A percentile compares a stretch with the other conserved stretches of the same genome.
Evolutionary conservation across 2,888 invertebrate genomes (phyloP).

Genomic region (Caenorhabditis sp.): DNA sequence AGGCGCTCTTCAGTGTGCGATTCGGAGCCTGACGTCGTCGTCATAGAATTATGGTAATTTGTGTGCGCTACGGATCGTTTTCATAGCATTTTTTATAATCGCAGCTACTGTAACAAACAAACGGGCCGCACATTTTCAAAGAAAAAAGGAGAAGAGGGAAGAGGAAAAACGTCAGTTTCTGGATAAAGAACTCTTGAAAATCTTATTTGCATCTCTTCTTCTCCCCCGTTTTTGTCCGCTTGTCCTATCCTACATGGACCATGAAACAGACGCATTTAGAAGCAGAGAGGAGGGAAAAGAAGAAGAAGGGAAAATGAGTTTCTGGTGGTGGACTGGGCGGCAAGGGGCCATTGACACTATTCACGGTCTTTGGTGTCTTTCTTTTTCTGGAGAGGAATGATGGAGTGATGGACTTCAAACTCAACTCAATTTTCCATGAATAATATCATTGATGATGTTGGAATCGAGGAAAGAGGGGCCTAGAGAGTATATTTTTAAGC

Average conservation of each 20-base stretch:
- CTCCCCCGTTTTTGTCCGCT: neutral
- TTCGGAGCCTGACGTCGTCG: conserved; percentile 7
- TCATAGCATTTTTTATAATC: too few relatives aligned
- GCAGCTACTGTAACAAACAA: too few relatives aligned
- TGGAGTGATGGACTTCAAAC: conserved; percentile 15
- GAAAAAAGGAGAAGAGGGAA: conserved; percentile 2
- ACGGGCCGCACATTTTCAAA: too few relatives aligned
- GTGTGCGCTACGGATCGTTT: too few relatives aligned
- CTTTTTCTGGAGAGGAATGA: too few relatives aligned
- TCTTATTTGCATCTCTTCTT: conserved; percentile 50
- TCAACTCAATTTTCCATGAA: conserved; percentile 25
- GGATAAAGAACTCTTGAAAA: conserved; percentile 52
- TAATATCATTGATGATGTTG: conserved; percentile 8
- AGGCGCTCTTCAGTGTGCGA: neutral
- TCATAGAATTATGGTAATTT: conserved; percentile 47
- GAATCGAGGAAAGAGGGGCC: neutral
- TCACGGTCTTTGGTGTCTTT: conserved; percentile 40
- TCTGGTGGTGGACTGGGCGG: conserved; percentile 1
- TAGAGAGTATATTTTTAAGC: neutral
- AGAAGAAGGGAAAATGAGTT: conserved; percentile 37
- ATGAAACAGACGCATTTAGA: conserved; percentile 50
- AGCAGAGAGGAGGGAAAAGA: conserved; percentile 2
- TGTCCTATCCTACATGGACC: conserved; percentile 45
- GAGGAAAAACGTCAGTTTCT: neutral
- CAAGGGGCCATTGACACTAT: conserved; percentile 19